Conservation (phyloP, 2,888 invertebrate species). For the Tenodera sinensis region DNA sequence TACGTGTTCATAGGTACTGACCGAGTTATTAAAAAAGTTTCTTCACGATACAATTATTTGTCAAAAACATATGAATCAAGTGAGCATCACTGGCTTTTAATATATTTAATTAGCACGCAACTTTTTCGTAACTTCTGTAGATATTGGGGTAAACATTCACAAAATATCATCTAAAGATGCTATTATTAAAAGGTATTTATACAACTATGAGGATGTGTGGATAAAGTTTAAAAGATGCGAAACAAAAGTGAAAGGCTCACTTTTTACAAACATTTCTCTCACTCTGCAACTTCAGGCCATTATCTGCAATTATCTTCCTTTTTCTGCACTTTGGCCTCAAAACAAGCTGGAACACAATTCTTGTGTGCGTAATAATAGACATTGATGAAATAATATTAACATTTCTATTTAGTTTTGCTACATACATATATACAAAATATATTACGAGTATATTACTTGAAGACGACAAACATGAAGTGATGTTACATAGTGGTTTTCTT, state of each 20-base stretch:
- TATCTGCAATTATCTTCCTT: neutral
- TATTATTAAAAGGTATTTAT: too few relatives aligned
- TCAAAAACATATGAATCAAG: too few relatives aligned
- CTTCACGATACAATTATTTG: too few relatives aligned
- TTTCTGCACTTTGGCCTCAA: neutral
- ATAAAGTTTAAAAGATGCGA: neutral
- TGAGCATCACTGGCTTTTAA: too few relatives aligned
- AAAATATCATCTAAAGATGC: too few relatives aligned
- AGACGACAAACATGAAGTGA: neutral
- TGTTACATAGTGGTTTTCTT: neutral
- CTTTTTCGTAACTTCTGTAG: too few relatives aligned
- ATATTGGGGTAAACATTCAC: too few relatives aligned
- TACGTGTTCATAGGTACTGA: too few relatives aligned
- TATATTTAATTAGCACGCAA: too few relatives aligned
- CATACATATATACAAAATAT: neutral
- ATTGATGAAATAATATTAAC: neutral
- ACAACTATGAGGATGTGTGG: neutral
- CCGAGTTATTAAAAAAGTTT: too few relatives aligned
- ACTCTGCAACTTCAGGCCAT: neutral
- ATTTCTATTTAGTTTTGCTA: neutral
- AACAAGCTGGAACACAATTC: neutral
- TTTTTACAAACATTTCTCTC: neutral
- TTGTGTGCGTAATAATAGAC: neutral
- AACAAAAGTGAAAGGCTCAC: neutral
- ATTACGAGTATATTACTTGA: neutral